phyloP scores from a whole-genome alignment of 2,888 invertebrate genomes.

The Ornithoptera priamus region DNA sequence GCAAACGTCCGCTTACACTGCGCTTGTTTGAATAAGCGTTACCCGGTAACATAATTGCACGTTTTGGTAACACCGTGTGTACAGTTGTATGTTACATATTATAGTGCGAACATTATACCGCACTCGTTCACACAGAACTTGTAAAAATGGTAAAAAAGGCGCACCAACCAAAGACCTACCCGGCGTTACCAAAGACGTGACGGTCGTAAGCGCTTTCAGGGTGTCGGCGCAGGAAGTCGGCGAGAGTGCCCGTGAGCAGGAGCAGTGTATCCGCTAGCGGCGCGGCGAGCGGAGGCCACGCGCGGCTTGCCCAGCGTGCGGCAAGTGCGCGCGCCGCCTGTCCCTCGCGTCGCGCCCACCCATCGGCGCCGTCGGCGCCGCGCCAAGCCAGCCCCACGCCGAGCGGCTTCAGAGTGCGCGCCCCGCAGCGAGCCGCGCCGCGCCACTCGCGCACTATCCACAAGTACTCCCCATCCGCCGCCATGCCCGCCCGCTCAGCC shows the following conservation, averaged over 20 bases:
- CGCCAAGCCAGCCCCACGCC: slow-evolving; percentile 31
- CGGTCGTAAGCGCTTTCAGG: slow-evolving; percentile 31
- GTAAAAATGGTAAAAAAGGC: too few species aligned
- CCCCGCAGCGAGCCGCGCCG: slow-evolving; percentile 14
- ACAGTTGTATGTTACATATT: background rate
- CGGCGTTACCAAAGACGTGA: slow-evolving; percentile 16
- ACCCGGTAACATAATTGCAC: background rate
- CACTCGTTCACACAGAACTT: too few species aligned
- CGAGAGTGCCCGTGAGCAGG: slow-evolving; percentile 33
- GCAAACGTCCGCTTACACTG: too few species aligned
- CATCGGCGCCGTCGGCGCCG: slow-evolving; percentile 15
- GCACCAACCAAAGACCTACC: slow-evolving; percentile 25
- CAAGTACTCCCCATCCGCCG: slow-evolving; percentile 48
- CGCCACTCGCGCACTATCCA: slow-evolving; percentile 56
- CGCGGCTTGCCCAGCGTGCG: slow-evolving; percentile 24
- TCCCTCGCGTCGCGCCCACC: slow-evolving; percentile 10
- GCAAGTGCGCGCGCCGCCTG: slow-evolving; percentile 1
- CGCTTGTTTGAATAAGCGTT: background rate
- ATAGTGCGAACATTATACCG: background rate
- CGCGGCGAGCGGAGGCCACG: slow-evolving; percentile 36
- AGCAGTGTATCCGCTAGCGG: slow-evolving; percentile 37
- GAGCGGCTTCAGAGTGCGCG: slow-evolving; percentile 28
- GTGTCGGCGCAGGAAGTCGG: slow-evolving; percentile 17
- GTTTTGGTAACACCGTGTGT: too few species aligned
- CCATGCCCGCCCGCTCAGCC: slow-evolving; percentile 60